These are phyloP conservation scores for Hypanus sabinus DNA, from an alignment of 2,113 vertebrate genomes.

Conservation along the genomic window DNA sequence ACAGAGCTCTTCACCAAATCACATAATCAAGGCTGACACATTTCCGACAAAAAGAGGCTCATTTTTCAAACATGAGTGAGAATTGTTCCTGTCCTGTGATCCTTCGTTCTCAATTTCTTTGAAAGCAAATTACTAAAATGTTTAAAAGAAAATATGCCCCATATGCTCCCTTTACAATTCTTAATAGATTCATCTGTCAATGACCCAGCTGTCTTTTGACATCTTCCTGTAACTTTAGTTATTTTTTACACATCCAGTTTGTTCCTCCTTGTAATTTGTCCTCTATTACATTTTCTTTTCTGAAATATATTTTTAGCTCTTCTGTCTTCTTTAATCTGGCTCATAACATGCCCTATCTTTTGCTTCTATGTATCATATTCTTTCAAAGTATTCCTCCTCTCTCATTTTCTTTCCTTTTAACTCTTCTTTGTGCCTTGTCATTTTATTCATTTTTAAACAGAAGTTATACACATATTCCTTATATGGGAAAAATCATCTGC, in stretches of 20 bases:
- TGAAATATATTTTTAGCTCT: not conserved
- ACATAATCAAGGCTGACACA: not conserved
- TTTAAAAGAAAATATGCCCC: not conserved
- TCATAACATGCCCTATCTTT: not conserved
- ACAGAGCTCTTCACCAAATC: not conserved
- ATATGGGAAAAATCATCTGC: not conserved
- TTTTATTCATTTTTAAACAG: not conserved
- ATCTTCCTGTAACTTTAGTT: not conserved
- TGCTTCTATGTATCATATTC: not conserved
- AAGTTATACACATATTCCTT: not conserved
- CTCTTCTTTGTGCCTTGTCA: not conserved
- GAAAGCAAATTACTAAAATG: not conserved
- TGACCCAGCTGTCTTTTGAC: not conserved
- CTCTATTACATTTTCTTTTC: not conserved
- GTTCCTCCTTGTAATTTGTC: not conserved
- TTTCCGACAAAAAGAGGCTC: not conserved
- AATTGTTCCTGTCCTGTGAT: not conserved
- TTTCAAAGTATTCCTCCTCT: not conserved
- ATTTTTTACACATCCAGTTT: not conserved
- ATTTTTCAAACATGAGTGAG: not conserved
- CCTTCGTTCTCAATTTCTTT: not conserved
- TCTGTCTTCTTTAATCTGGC: not conserved
- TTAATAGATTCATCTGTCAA: not conserved
- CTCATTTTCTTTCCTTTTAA: not conserved
- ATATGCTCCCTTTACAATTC: not conserved